Percentiles rank a stretch among this genome's conserved stretches.
Evolutionary conservation across 2,888 invertebrate genomes (phyloP).

Genomic region (Aphodius sticticus): DNA sequence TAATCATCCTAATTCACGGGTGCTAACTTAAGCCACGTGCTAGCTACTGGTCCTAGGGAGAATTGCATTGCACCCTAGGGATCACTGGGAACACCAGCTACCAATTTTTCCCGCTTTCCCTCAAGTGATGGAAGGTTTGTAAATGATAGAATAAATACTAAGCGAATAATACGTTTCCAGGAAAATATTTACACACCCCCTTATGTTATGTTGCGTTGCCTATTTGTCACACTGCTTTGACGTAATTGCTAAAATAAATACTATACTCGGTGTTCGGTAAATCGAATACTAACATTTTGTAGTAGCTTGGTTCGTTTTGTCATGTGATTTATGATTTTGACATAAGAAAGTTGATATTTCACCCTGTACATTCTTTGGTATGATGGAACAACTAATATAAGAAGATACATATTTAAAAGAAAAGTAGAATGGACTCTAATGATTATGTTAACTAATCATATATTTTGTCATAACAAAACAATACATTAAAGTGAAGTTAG

Average conservation of each 20-base stretch:
- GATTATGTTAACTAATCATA: no score
- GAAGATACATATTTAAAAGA: no score
- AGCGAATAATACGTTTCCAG: neutral
- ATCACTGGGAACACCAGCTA: slow-evolving; percentile 13
- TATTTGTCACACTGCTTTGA: slow-evolving; percentile 4
- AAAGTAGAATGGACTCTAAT: no score
- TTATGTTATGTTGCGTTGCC: neutral
- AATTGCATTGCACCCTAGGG: slow-evolving; percentile 41
- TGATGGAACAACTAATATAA: no score
- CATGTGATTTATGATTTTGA: no score
- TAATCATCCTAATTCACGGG: slow-evolving; percentile 52
- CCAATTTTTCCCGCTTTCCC: slow-evolving; percentile 30
- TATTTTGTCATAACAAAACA: no score
- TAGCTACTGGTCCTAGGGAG: slow-evolving; percentile 35
- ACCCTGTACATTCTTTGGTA: no score
- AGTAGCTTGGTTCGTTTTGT: no score
- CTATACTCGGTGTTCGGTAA: neutral
- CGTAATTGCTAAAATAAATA: neutral
- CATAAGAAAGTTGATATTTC: no score
- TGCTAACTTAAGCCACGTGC: slow-evolving; percentile 54
- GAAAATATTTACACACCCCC: neutral
- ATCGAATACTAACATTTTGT: no score
- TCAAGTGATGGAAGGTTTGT: slow-evolving; percentile 37
- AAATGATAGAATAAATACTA: slow-evolving; percentile 42
- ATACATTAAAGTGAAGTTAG: no score